Evolutionary conservation across 2,113 vertebrate genomes (phyloP), one percentile per base, ranked within the genome.

Genomic region (Mugil cephalus): DNA sequence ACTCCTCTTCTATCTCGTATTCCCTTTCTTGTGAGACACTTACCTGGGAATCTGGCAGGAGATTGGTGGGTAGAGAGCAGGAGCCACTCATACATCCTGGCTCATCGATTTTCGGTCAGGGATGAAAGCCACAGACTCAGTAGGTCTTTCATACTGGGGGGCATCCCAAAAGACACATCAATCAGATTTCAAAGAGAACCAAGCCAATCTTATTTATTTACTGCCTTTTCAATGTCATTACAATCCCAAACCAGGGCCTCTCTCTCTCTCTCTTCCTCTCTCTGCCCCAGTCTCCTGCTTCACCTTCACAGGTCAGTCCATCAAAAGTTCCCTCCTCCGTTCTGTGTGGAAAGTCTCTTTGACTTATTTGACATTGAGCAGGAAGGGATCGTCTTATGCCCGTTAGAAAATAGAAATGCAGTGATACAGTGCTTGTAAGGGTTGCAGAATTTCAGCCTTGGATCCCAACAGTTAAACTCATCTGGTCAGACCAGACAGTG

Each of bases 161-260:
- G 61, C 84, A 83, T 91, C 91, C 89, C 89, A 84, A 91, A 90
- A 91, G 91, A 88, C 86, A 85, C 92, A 93, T 94, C 91, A 91
- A 91, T 93, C 91, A 86, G 84, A 87, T 93, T 89, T 93, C 89
- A 84, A 90, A 92, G 81, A 79, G 83, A 79, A 74, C 70, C 73
- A 72, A 77, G 80, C 77, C 82, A 74, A 81, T 88, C 87, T 87
- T 92, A 91, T 94, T 93, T 93, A 91, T 93, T 92, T 91, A 90
- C 89, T 77, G 72, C 76, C 77, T 91, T 91, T 84, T 82, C 87
- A 86, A 82, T 78, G 48, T 88, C 90, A 86, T 92, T 89, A 90
- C 74, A 78, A 86, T 84, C 86, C 85, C 77, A 87, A 79, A 86
- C 66, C 84, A 78, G 63, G 70, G 42, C 50, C 66, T 63, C 56